Conservation (phyloP, 2,888 invertebrate species). For the Odontothrips loti region DNA sequence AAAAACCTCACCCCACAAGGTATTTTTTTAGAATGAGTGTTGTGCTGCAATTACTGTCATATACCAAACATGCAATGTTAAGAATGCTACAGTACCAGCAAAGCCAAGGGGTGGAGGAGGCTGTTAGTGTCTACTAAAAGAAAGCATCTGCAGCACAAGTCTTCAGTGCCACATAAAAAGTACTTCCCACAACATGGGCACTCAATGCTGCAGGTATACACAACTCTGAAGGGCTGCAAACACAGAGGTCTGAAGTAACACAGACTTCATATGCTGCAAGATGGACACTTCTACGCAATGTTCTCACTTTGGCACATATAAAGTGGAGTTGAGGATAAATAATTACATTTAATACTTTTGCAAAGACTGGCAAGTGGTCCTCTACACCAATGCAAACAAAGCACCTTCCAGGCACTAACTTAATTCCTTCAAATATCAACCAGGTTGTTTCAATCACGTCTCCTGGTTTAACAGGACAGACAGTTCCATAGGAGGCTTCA, state of each 20-base stretch:
- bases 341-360: neutral
- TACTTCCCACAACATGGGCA: neutral
- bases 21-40: too few species aligned
- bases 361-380: neutral
- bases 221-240: neutral
- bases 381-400: neutral
- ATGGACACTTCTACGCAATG: neutral
- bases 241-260: neutral
- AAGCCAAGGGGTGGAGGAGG: too few species aligned
- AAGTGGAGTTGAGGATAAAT: neutral
- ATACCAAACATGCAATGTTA: neutral
- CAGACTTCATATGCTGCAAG: neutral
- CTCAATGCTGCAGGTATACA: neutral
- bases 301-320: neutral
- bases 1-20: too few species aligned
- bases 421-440: neutral
- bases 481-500: neutral
- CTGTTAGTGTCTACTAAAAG: too few species aligned
- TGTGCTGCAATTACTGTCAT: neutral
- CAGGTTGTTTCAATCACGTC: neutral
- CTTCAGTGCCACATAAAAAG: neutral
- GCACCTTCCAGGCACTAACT: neutral
- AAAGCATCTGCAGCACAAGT: neutral
- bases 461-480: neutral
- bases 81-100: neutral